phyloP scores from a whole-genome alignment of 2,888 invertebrate species.

The Luperina nickerlii region DNA sequence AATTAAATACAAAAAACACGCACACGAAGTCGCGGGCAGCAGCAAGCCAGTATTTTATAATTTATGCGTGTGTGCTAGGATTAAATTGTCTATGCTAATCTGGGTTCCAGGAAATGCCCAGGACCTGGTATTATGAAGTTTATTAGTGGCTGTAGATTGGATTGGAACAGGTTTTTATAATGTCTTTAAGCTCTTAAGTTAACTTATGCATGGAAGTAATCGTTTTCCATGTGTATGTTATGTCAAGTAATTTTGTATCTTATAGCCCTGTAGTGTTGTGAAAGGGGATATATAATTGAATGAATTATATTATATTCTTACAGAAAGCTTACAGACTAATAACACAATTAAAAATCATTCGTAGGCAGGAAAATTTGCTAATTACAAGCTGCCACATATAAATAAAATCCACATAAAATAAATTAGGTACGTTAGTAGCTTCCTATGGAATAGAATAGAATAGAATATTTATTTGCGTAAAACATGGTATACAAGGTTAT shows the following conservation, averaged over 20 bases:
- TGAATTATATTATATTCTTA: background rate
- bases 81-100: slow-evolving; percentile 47
- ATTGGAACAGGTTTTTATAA: slow-evolving; percentile 31
- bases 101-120: slow-evolving; percentile 42
- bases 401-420: too few species aligned
- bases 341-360: too few species aligned
- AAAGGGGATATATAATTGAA: background rate
- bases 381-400: too few species aligned
- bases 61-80: slow-evolving; percentile 38
- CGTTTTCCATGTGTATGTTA: slow-evolving; percentile 1
- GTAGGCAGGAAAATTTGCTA: too few species aligned
- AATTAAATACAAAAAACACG: background rate
- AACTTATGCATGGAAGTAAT: slow-evolving; percentile 9
- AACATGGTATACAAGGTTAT: too few species aligned
- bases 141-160: slow-evolving; percentile 40
- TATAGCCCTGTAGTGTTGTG: background rate
- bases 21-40: too few species aligned
- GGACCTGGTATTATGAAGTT: slow-evolving; percentile 33
- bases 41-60: slow-evolving; percentile 23
- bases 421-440: background rate
- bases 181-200: slow-evolving; percentile 12
- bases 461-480: too few species aligned
- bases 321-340: too few species aligned
- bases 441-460: too few species aligned
- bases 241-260: slow-evolving; percentile 2